Percentiles rank a stretch among this genome's conserved stretches.
These are phyloP conservation scores for Fragum whitleyi DNA, from an alignment of 2,888 invertebrate species.

Conservation along the genomic window DNA sequence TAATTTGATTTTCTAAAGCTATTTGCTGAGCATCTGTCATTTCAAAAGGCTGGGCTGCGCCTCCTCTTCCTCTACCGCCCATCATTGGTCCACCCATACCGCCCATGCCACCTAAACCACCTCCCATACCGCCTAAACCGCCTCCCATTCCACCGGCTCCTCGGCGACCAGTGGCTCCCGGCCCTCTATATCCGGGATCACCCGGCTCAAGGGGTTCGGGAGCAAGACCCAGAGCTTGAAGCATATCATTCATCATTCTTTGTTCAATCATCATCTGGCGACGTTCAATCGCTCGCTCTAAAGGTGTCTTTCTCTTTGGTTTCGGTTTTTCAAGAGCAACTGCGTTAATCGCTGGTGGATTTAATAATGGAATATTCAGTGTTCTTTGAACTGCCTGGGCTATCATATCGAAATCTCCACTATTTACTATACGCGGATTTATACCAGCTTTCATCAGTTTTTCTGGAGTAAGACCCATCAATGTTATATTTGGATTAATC, in stretches of 20 bases:
- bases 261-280: conserved; percentile 60
- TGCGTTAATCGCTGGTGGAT: background rate
- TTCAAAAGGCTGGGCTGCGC: conserved; percentile 28
- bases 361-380: conserved; percentile 43
- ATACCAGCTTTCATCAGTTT: conserved; percentile 62
- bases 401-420: conserved; percentile 55
- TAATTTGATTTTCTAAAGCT: conserved; percentile 36
- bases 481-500: conserved; percentile 45
- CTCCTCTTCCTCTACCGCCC: background rate
- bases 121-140: conserved; percentile 18
- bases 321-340: background rate
- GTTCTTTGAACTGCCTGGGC: conserved; percentile 59
- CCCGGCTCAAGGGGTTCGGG: conserved; percentile 64
- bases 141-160: conserved; percentile 16
- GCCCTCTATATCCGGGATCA: conserved; percentile 60
- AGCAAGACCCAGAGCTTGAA: conserved; percentile 56
- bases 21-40: conserved; percentile 50
- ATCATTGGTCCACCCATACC: conserved; percentile 16
- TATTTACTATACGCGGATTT: conserved; percentile 60
- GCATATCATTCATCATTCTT: conserved; percentile 56
- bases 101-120: conserved; percentile 13
- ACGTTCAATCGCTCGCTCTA: conserved; percentile 31
- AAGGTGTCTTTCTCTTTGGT: background rate
- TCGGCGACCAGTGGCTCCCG: conserved; percentile 22
- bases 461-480: conserved; percentile 59